Conservation (phyloP, 2,888 invertebrate species). For the Ochlodes sylvanus region DNA sequence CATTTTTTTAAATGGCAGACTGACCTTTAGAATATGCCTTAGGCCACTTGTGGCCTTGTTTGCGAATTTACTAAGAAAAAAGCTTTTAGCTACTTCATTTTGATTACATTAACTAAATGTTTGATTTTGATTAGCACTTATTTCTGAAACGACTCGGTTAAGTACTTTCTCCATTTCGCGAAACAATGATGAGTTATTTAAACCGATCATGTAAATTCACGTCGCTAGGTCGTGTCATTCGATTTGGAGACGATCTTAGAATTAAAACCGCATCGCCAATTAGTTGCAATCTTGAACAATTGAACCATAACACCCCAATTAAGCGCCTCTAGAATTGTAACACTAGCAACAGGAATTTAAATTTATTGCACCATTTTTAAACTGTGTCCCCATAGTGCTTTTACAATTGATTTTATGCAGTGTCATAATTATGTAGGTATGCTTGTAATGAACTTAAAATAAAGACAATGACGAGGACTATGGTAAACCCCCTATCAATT, state of each 20-base stretch:
- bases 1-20: no score
- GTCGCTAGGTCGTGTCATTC: slow-evolving; percentile 58
- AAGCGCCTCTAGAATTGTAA: slow-evolving; percentile 10
- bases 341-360: background rate
- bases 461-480: slow-evolving; percentile 10
- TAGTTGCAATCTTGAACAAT: slow-evolving; percentile 52
- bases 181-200: background rate
- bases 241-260: slow-evolving; percentile 53
- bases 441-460: slow-evolving; percentile 12
- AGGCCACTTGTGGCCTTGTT: background rate
- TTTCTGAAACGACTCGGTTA: no score
- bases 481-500: background rate
- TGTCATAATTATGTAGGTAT: slow-evolving; percentile 20
- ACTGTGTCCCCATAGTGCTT: background rate
- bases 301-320: slow-evolving; percentile 27
- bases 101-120: background rate
- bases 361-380: slow-evolving; percentile 3
- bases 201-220: slow-evolving; percentile 7
- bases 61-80: background rate
- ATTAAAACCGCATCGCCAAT: slow-evolving; percentile 61
- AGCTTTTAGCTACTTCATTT: background rate
- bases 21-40: background rate
- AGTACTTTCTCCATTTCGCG: background rate
- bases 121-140: no score
- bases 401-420: background rate